Evolutionary conservation across 2,797 vertebrate species (phyloP).

Genomic region (Cichlasoma orientale): DNA sequence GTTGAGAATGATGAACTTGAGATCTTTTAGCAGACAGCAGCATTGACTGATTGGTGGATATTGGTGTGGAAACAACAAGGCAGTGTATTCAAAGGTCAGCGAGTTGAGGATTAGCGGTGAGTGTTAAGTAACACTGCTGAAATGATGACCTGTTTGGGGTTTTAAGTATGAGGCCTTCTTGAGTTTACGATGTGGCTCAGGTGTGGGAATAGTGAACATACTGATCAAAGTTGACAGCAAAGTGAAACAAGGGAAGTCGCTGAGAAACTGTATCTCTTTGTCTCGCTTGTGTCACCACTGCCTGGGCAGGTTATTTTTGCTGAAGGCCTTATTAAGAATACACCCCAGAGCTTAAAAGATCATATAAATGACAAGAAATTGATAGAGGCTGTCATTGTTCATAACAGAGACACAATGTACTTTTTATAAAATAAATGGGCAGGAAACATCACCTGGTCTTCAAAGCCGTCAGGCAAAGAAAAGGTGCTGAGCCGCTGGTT

Average conservation of each 20-base stretch:
- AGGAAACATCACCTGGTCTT: neutral
- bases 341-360: neutral
- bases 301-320: neutral
- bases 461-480: neutral
- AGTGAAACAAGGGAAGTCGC: neutral
- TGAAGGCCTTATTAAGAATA: neutral
- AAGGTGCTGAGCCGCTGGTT: neutral
- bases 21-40: neutral
- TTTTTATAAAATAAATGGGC: neutral
- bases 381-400: neutral
- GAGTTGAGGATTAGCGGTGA: neutral
- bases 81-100: neutral
- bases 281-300: neutral
- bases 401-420: neutral
- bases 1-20: neutral
- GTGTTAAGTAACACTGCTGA: neutral
- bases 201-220: neutral
- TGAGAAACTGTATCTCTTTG: neutral
- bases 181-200: neutral
- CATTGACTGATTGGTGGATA: neutral
- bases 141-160: neutral
- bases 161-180: neutral
- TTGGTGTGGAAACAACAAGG: neutral
- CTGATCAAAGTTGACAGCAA: neutral
- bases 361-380: neutral